Evolutionary conservation across 53 echinoderm and acorn worm species (phyloP).

Genomic region (Holothuria scabra): DNA sequence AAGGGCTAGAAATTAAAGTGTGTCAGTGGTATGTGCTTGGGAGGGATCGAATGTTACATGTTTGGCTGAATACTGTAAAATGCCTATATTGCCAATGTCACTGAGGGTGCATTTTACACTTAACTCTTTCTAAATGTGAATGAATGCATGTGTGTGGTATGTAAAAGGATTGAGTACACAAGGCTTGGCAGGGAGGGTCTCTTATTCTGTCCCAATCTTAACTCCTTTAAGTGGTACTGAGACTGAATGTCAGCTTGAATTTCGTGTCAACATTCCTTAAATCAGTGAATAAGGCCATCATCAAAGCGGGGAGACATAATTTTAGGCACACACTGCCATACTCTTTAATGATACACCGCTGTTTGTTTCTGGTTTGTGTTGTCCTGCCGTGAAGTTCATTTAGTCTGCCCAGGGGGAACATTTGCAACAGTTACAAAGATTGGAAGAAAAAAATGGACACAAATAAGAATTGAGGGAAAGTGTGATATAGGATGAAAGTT

Average conservation of each 20-base stretch:
- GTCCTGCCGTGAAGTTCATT: constrained; percentile 38
- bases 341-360: constrained; percentile 19
- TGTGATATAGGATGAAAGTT: too few relatives aligned
- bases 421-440: constrained; percentile 37
- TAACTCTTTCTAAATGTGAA: too few relatives aligned
- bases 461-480: background rate
- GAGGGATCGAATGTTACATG: too few relatives aligned
- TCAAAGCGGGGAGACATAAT: constrained; percentile 30
- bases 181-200: constrained; percentile 10
- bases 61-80: too few relatives aligned
- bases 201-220: too few relatives aligned
- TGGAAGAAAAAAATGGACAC: background rate
- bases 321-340: background rate
- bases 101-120: too few relatives aligned
- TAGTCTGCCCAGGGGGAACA: constrained; percentile 46
- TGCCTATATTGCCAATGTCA: too few relatives aligned
- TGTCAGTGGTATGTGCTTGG: too few relatives aligned
- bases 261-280: constrained; percentile 23
- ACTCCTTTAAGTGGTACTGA: constrained; percentile 30
- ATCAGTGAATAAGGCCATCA: constrained; percentile 4
- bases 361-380: constrained; percentile 38
- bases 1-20: too few relatives aligned
- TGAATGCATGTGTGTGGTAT: too few relatives aligned
- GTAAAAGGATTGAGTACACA: constrained; percentile 3
- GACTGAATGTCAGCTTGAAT: constrained; percentile 32